These are phyloP conservation scores for Tanytarsus gracilentus DNA, from an alignment of 2,888 invertebrate species.

Conservation along the genomic window DNA sequence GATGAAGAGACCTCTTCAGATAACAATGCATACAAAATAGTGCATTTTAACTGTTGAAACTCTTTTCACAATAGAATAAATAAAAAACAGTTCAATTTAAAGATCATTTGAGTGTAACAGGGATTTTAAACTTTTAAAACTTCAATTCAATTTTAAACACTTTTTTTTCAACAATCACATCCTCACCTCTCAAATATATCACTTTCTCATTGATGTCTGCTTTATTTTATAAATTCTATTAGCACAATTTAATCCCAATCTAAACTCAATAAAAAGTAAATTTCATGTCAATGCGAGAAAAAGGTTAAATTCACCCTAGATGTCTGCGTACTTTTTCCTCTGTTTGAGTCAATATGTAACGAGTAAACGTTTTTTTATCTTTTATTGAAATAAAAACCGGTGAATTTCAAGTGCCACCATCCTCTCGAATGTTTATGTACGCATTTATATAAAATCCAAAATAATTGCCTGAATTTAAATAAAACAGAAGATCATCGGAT, in stretches of 20 bases:
- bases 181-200: background rate
- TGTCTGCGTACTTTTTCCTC: background rate
- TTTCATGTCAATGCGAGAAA: background rate
- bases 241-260: slow-evolving; percentile 28
- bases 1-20: too few relatives aligned
- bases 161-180: background rate
- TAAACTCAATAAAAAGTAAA: slow-evolving; percentile 22
- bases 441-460: slow-evolving; percentile 23
- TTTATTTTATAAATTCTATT: slow-evolving; percentile 24
- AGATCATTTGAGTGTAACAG: too few relatives aligned
- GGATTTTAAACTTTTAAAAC: too few relatives aligned
- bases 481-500: slow-evolving; percentile 11
- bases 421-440: background rate
- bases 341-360: slow-evolving; percentile 16
- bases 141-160: too few relatives aligned
- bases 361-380: slow-evolving; percentile 12
- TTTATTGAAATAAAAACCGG: too few relatives aligned
- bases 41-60: too few relatives aligned
- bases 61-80: too few relatives aligned
- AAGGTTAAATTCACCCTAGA: background rate
- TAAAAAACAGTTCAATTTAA: too few relatives aligned
- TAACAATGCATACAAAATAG: too few relatives aligned
- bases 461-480: slow-evolving; percentile 23
- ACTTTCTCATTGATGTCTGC: background rate
- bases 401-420: slow-evolving; percentile 8